Conservation (phyloP, 2,113 vertebrate species). For the Erinaceus europaeus region DNA sequence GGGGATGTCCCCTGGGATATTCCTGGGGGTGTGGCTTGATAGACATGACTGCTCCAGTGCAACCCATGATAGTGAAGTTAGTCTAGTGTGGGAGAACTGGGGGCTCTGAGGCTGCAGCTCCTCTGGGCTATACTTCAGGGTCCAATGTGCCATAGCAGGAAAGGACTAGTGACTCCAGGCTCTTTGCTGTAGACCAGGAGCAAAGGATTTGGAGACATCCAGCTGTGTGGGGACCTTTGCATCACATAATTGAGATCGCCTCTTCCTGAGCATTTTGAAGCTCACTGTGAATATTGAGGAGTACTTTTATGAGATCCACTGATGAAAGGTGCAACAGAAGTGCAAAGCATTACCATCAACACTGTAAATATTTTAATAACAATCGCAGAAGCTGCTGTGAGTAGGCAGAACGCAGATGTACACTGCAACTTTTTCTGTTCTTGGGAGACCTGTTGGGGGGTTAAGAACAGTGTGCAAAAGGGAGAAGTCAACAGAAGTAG, state of each 20-base stretch:
- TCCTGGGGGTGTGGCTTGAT: too few species aligned
- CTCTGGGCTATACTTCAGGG: not conserved
- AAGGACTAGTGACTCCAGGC: not conserved
- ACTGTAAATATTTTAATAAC: not conserved
- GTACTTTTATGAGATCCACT: not conserved
- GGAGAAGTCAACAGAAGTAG: not conserved
- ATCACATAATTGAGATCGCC: not conserved
- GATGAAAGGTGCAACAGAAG: not conserved
- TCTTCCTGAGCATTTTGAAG: not conserved
- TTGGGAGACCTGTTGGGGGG: not conserved
- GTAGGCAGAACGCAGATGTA: not conserved
- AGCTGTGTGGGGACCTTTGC: not conserved
- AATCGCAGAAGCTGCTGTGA: not conserved
- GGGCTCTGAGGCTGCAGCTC: too few species aligned
- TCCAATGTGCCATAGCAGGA: not conserved
- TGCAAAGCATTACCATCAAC: slow-evolving; percentile 3
- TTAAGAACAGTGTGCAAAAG: not conserved
- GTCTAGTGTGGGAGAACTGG: too few species aligned
- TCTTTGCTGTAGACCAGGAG: not conserved
- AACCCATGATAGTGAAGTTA: too few species aligned
- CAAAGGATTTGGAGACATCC: not conserved
- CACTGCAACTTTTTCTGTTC: not conserved
- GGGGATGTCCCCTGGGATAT: too few species aligned
- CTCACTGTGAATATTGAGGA: not conserved
- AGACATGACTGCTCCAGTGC: too few species aligned